A percentile compares a stretch with the other conserved stretches of the same genome.
Evolutionary conservation across 2,113 vertebrate species (phyloP).

Genomic region (Australoheros scitulus): DNA sequence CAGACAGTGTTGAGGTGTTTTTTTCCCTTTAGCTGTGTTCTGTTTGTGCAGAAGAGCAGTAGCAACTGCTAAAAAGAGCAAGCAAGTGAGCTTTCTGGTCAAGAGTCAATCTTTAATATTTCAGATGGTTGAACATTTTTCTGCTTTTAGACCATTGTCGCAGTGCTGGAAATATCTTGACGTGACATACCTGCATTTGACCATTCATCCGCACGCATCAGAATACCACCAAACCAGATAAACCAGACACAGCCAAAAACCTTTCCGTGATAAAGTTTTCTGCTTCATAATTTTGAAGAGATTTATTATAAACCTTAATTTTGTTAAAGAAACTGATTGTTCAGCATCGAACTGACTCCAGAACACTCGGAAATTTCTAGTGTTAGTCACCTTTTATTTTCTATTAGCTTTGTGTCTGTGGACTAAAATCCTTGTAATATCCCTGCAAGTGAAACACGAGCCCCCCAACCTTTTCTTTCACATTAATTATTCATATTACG

Average conservation of each 20-base stretch:
- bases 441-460: conserved; percentile 43
- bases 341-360: background rate
- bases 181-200: conserved; percentile 49
- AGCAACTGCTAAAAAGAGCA: conserved; percentile 16
- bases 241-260: background rate
- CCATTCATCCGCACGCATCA: background rate
- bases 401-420: background rate
- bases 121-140: conserved; percentile 55
- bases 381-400: background rate
- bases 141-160: conserved; percentile 58
- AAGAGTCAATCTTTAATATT: conserved; percentile 67
- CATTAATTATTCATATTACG: conserved; percentile 58
- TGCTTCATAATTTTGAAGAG: background rate
- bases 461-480: conserved; percentile 7
- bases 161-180: conserved; percentile 53
- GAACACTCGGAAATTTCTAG: too few species aligned
- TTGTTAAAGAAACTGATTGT: background rate
- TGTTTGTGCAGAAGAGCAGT: conserved; percentile 10
- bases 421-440: conserved; percentile 1
- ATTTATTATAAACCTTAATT: background rate
- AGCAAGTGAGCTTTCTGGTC: conserved; percentile 40
- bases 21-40: conserved; percentile 11
- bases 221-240: background rate
- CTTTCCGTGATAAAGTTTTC: background rate
- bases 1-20: background rate